phyloP scores from a whole-genome alignment of 1,140 invertebrate species.

The Plectrocnemia conspersa region DNA sequence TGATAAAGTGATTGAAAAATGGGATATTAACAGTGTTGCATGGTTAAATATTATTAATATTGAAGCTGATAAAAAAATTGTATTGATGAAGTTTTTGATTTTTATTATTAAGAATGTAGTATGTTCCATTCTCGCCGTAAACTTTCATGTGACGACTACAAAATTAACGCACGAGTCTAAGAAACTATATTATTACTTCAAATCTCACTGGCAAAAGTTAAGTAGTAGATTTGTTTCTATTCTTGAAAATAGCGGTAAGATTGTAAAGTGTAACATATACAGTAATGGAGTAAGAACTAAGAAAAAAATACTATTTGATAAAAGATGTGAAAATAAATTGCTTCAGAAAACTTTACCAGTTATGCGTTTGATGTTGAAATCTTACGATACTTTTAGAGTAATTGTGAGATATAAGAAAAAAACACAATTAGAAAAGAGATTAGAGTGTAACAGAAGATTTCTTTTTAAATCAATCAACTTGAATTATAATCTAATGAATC shows the following conservation, averaged over 20 bases:
- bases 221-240: conserved; percentile 43
- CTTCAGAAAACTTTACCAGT: conserved; percentile 43
- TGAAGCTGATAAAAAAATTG: conserved; percentile 24
- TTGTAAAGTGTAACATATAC: conserved; percentile 39
- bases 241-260: conserved; percentile 38
- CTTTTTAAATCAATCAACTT: conserved; percentile 27
- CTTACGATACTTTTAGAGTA: conserved; percentile 42
- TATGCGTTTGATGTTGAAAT: conserved; percentile 45
- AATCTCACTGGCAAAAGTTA: conserved; percentile 47
- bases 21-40: conserved; percentile 37
- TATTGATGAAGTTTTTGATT: conserved; percentile 38
- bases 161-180: conserved; percentile 47
- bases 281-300: conserved; percentile 38
- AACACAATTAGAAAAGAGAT: conserved; percentile 30
- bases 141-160: conserved; percentile 48
- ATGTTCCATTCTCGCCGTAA: conserved; percentile 43
- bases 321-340: conserved; percentile 38
- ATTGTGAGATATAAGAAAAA: conserved; percentile 46
- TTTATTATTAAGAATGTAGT: conserved; percentile 45
- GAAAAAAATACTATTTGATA: conserved; percentile 32
- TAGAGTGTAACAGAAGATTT: conserved; percentile 19
- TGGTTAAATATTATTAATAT: conserved; percentile 28
- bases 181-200: conserved; percentile 47
- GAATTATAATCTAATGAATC: conserved; percentile 5
- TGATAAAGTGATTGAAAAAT: conserved; percentile 38